Conservation (phyloP, 2,113 vertebrate genomes). For the Podocnemis expansa region DNA sequence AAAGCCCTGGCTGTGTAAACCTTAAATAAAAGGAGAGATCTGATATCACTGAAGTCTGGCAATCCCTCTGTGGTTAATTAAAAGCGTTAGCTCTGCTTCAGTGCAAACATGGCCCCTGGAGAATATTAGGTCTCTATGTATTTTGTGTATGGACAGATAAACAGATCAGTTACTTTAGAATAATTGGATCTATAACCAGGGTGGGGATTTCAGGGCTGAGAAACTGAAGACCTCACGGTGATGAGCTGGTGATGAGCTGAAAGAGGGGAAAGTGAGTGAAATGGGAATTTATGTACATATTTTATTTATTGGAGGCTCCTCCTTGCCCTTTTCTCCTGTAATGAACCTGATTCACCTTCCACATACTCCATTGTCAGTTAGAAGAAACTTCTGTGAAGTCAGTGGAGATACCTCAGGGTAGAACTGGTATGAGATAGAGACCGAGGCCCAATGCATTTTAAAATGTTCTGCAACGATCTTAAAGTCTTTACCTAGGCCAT, state of each 20-base stretch:
- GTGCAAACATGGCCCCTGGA: not conserved
- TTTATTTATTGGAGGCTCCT: not conserved
- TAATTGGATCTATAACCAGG: accelerated
- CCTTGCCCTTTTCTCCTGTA: not conserved
- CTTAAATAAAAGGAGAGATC: not conserved
- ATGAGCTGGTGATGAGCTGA: not conserved
- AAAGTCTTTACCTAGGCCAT: not conserved
- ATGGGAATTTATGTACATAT: not conserved
- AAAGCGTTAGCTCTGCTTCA: not conserved
- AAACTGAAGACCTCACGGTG: not conserved
- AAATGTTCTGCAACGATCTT: not conserved
- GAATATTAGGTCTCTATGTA: accelerated
- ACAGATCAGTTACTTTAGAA: not conserved
- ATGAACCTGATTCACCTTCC: not conserved
- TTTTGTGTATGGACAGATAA: not conserved
- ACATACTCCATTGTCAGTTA: not conserved
- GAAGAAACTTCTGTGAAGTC: not conserved
- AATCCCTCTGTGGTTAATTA: not conserved
- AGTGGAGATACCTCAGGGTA: not conserved
- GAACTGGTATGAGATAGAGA: not conserved
- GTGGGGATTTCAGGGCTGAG: not conserved
- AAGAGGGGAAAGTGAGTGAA: not conserved
- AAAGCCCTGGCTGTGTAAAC: not conserved
- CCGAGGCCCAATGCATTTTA: not conserved
- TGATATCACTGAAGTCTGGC: not conserved